A percentile compares a stretch with the other conserved stretches of the same genome.
These are phyloP conservation scores for Lathamus discolor DNA, from an alignment of 2,113 vertebrate genomes.

Conservation along the genomic window DNA sequence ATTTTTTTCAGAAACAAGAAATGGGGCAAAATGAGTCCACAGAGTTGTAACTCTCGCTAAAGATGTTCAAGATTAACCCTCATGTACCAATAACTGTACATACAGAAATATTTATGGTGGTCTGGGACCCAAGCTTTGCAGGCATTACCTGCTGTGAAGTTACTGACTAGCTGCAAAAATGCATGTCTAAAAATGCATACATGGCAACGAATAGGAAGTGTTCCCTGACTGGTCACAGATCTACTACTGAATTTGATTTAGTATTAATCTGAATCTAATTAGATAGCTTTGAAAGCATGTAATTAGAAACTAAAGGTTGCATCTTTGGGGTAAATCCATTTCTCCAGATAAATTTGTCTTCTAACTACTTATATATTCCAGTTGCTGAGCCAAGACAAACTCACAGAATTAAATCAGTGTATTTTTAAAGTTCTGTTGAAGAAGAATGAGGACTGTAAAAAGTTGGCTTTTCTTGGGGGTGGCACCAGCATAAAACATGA, in stretches of 20 bases:
- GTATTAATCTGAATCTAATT: neutral
- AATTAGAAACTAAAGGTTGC: neutral
- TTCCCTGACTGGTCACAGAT: neutral
- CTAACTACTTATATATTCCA: neutral
- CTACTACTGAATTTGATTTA: neutral
- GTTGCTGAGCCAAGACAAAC: neutral
- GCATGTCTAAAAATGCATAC: neutral
- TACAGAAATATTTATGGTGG: neutral
- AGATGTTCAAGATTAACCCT: neutral
- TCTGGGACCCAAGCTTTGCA: accelerated
- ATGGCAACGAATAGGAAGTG: neutral
- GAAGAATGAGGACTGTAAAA: neutral
- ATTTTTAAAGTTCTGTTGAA: neutral
- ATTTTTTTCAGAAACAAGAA: neutral
- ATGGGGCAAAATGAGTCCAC: neutral
- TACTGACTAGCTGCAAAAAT: neutral
- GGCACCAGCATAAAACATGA: neutral
- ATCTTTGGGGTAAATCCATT: neutral
- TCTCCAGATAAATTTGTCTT: neutral
- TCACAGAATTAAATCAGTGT: neutral
- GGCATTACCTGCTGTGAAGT: neutral
- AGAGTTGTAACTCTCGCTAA: neutral
- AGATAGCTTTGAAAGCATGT: neutral
- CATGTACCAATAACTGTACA: neutral
- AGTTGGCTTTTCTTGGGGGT: neutral